A percentile compares a stretch with the other conserved stretches of the same genome.
phyloP scores from a whole-genome alignment of 2,113 vertebrate genomes.

The Prinia subflava region DNA sequence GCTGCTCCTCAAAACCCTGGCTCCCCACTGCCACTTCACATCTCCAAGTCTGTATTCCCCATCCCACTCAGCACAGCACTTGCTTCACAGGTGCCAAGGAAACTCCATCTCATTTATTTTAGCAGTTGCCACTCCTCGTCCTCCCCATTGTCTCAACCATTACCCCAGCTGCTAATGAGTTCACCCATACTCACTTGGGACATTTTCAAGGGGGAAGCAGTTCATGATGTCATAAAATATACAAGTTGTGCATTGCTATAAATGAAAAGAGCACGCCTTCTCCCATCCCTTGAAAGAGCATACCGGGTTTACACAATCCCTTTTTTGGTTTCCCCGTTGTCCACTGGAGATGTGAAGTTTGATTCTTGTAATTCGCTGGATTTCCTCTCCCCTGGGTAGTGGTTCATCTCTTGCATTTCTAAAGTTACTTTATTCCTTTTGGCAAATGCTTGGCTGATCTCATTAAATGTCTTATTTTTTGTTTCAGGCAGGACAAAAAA shows the following conservation, averaged over 20 bases:
- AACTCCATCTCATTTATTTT: neutral
- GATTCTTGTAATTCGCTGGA: neutral
- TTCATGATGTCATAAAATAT: neutral
- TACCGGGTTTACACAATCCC: neutral
- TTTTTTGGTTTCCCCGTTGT: constrained; percentile 3
- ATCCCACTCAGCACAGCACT: neutral
- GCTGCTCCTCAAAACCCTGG: neutral
- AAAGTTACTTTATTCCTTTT: constrained; percentile 81
- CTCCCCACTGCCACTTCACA: neutral
- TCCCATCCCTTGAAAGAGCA: neutral
- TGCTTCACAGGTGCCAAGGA: neutral
- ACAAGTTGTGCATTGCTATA: neutral
- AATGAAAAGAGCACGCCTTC: neutral
- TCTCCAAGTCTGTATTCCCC: neutral
- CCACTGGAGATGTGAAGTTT: neutral
- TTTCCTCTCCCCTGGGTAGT: neutral
- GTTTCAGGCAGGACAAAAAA: constrained; percentile 90
- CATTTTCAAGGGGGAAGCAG: neutral
- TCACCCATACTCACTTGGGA: neutral
- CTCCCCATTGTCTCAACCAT: neutral
- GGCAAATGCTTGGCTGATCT: constrained; percentile 89
- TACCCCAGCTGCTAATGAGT: neutral
- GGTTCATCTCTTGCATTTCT: constrained; percentile 68
- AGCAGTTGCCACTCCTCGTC: fast-evolving
- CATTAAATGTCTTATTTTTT: constrained; percentile 89